Evolutionary conservation across 1,140 invertebrate species (phyloP).

Genomic region (Bombus vancouverensis): DNA sequence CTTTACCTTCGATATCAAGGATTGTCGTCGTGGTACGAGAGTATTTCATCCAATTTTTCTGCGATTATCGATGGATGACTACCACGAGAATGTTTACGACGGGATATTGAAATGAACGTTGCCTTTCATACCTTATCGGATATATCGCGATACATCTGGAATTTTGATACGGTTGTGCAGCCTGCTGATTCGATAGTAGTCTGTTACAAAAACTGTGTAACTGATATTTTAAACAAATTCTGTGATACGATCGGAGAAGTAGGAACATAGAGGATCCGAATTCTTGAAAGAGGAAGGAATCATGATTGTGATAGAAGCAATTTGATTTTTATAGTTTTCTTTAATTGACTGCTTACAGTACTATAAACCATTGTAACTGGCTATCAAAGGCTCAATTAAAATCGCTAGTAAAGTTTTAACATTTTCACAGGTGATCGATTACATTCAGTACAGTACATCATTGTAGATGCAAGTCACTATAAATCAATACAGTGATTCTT

Average conservation of each 20-base stretch:
- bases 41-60: slow-evolving; percentile 16
- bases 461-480: too few species aligned
- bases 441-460: too few species aligned
- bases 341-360: too few species aligned
- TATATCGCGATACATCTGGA: slow-evolving; percentile 5
- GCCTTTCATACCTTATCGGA: slow-evolving; percentile 23
- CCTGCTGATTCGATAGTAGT: slow-evolving; percentile 10
- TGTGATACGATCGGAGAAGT: background rate
- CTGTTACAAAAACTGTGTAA: background rate
- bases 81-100: slow-evolving; percentile 31
- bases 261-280: background rate
- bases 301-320: background rate
- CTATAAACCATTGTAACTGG: too few species aligned
- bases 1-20: background rate
- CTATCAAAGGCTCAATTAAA: too few species aligned
- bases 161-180: slow-evolving; percentile 16
- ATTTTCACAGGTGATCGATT: too few species aligned
- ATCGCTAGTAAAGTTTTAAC: too few species aligned
- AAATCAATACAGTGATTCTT: too few species aligned
- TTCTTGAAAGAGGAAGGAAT: background rate
- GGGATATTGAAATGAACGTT: slow-evolving; percentile 33
- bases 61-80: slow-evolving; percentile 6
- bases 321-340: too few species aligned
- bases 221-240: slow-evolving; percentile 20
- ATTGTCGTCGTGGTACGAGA: background rate